These are phyloP conservation scores for Lasioglossum zephyrum DNA, from an alignment of 2,888 invertebrate species.

Conservation along the genomic window DNA sequence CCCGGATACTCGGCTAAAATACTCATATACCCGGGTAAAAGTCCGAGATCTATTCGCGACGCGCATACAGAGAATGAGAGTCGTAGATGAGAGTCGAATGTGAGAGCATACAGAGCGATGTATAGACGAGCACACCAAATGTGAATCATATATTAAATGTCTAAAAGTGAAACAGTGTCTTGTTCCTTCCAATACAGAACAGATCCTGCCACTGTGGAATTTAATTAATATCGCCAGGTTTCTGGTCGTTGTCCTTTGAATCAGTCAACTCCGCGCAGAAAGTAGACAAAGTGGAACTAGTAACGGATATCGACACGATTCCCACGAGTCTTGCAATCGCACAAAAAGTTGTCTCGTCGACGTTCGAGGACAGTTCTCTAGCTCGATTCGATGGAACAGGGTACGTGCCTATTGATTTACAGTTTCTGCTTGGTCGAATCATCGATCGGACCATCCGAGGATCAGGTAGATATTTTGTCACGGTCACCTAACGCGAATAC, in stretches of 20 bases:
- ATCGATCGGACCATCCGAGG: constrained; percentile 40
- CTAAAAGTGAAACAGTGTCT: too few relatives aligned
- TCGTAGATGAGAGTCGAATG: too few relatives aligned
- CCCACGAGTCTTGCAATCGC: constrained; percentile 46
- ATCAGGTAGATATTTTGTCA: constrained; percentile 43
- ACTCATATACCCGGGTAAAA: too few relatives aligned
- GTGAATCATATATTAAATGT: too few relatives aligned
- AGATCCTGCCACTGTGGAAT: too few relatives aligned
- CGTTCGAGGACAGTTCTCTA: constrained; percentile 49
- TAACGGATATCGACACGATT: constrained; percentile 58
- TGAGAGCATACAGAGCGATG: too few relatives aligned
- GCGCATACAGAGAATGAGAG: too few relatives aligned
- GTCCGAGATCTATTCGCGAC: too few relatives aligned
- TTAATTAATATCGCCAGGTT: not conserved
- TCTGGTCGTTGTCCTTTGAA: not conserved
- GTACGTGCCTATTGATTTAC: constrained; percentile 48
- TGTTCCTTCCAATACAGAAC: too few relatives aligned
- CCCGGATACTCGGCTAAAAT: too few relatives aligned
- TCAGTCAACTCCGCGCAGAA: not conserved
- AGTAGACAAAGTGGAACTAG: constrained; percentile 27
- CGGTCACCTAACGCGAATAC: constrained; percentile 20
- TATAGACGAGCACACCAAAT: too few relatives aligned
- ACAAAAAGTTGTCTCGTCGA: constrained; percentile 18
- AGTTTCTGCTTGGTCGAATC: constrained; percentile 51
- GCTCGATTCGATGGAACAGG: constrained; percentile 36